Conservation (phyloP, 2,113 vertebrate species). For the Paratilapia polleni region DNA sequence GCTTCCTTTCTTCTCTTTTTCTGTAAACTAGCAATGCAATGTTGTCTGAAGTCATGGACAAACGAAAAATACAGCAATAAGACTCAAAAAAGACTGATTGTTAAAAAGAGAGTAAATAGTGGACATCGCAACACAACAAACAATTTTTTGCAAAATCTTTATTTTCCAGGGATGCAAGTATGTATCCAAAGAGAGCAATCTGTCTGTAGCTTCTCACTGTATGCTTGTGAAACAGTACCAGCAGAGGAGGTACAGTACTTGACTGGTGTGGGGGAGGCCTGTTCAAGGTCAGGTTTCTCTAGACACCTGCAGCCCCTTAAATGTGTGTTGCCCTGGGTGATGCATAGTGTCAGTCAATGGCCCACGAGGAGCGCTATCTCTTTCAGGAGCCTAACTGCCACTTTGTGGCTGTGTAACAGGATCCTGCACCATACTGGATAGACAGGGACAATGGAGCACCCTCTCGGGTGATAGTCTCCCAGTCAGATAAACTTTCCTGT, state of each 20-base stretch:
- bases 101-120: not conserved
- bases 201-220: not conserved
- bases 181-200: not conserved
- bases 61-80: too few species aligned
- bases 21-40: too few species aligned
- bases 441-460: constrained; percentile 71
- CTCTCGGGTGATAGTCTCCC: constrained; percentile 71
- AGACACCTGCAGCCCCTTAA: constrained; percentile 69
- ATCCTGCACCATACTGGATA: constrained; percentile 69
- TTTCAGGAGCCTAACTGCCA: constrained; percentile 78
- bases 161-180: not conserved
- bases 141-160: not conserved
- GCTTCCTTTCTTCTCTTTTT: not conserved
- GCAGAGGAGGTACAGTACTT: constrained; percentile 29
- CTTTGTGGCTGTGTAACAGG: constrained; percentile 77
- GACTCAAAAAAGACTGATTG: not conserved
- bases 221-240: constrained; percentile 34
- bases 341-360: constrained; percentile 63
- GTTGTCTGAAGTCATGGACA: not conserved
- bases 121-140: too few species aligned
- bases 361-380: constrained; percentile 73
- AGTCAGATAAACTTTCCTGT: constrained; percentile 74
- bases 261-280: constrained; percentile 16
- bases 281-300: constrained; percentile 68
- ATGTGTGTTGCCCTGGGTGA: constrained; percentile 72